Evolutionary conservation across 2,113 vertebrate species (phyloP).

Genomic region (Hippocampus abdominalis): DNA sequence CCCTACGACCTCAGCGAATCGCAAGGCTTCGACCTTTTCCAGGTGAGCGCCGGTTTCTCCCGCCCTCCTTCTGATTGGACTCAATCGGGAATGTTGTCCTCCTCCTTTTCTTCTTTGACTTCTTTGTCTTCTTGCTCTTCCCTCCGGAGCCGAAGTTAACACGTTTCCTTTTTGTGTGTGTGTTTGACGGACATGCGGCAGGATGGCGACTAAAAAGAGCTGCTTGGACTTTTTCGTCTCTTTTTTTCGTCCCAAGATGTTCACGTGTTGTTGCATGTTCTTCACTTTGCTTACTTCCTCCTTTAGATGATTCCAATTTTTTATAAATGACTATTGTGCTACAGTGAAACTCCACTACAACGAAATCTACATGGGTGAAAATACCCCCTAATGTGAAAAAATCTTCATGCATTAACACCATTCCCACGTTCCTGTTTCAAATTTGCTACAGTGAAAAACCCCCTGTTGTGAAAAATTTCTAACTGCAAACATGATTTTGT

Average conservation of each 20-base stretch:
- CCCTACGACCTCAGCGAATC: conserved; percentile 84
- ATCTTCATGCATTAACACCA: too few relatives aligned
- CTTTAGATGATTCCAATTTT: not conserved
- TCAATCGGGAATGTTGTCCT: not conserved
- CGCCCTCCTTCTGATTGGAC: too few relatives aligned
- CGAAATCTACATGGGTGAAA: too few relatives aligned
- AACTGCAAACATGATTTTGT: too few relatives aligned
- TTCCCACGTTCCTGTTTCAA: too few relatives aligned
- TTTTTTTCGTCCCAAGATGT: not conserved
- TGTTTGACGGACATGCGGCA: conserved; percentile 80
- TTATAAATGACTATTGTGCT: not conserved
- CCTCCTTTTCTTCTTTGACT: not conserved
- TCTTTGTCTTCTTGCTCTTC: not conserved
- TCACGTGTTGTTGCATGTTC: not conserved
- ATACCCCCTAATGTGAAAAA: too few relatives aligned
- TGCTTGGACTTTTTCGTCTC: not conserved
- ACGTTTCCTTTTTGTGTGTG: conserved; percentile 2
- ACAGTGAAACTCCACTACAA: too few relatives aligned
- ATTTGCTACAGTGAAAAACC: too few relatives aligned
- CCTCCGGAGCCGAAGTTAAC: not conserved
- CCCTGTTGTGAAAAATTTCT: too few relatives aligned
- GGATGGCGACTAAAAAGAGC: conserved; percentile 75
- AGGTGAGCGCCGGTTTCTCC: conserved; percentile 70
- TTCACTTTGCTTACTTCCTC: not conserved
- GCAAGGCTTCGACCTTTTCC: conserved; percentile 85